These are phyloP conservation scores for Corella eumyota DNA, from an alignment of 23 tunicate species.

Conservation along the genomic window DNA sequence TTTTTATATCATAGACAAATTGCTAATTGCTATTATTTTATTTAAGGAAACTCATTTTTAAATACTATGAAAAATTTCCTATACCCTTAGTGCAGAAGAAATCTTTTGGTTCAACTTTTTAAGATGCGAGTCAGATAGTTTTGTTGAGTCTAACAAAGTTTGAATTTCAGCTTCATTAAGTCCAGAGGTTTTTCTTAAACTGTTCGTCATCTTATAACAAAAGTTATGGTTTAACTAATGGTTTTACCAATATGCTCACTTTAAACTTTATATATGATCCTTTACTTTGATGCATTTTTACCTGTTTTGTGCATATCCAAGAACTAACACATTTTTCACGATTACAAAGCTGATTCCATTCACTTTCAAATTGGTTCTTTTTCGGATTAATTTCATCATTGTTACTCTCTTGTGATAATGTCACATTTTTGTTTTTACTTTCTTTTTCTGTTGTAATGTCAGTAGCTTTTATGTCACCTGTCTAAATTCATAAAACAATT, in stretches of 20 bases:
- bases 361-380: slow-evolving; percentile 7
- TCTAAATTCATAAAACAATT: too few relatives aligned
- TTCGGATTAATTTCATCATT: too few relatives aligned
- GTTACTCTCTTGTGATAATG: too few relatives aligned
- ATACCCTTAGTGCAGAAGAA: slow-evolving; percentile 30
- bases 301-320: slow-evolving; percentile 26
- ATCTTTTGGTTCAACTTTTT: slow-evolving; percentile 36
- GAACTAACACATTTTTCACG: slow-evolving; percentile 7
- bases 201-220: slow-evolving; percentile 11
- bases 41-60: too few relatives aligned
- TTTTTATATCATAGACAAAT: too few relatives aligned
- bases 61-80: too few relatives aligned
- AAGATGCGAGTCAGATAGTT: slow-evolving; percentile 33
- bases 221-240: background rate
- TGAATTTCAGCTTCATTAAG: slow-evolving; percentile 39
- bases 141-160: slow-evolving; percentile 20
- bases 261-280: background rate
- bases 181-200: slow-evolving; percentile 27
- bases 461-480: too few relatives aligned
- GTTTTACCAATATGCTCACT: background rate
- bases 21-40: too few relatives aligned
- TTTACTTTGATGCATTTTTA: background rate
- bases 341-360: slow-evolving; percentile 20
- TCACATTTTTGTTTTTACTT: too few relatives aligned
- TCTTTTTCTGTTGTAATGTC: too few relatives aligned